Conservation (phyloP, 2,797 vertebrate genomes). For the Crossoptilon crossoptilon region DNA sequence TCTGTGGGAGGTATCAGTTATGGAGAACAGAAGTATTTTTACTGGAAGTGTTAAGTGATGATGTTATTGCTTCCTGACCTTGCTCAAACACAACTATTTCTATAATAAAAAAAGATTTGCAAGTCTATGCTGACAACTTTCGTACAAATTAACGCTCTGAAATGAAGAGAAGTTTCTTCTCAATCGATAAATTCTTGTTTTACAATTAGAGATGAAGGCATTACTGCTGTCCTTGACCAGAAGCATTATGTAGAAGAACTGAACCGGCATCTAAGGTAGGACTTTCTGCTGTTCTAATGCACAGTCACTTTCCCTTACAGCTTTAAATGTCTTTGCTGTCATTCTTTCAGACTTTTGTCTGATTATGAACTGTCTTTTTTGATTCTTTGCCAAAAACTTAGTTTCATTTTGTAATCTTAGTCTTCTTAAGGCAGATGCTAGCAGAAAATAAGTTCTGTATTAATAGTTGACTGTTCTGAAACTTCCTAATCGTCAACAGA, state of each 20-base stretch:
- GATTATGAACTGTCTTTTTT: neutral
- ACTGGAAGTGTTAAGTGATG: too few relatives aligned
- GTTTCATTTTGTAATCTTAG: neutral
- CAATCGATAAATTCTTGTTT: slow-evolving; percentile 37
- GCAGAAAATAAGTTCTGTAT: neutral
- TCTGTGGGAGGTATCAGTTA: too few relatives aligned
- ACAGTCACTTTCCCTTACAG: neutral
- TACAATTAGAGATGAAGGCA: slow-evolving; percentile 86
- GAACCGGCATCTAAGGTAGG: slow-evolving; percentile 92
- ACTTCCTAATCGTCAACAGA: neutral
- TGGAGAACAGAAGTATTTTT: too few relatives aligned
- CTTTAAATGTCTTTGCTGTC: neutral
- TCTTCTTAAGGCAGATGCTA: neutral
- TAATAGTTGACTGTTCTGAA: neutral
- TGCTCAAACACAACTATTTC: neutral
- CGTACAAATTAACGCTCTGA: neutral
- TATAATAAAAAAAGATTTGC: neutral
- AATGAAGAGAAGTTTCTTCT: neutral
- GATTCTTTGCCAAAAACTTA: neutral
- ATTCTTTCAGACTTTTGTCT: neutral
- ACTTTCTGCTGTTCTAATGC: neutral
- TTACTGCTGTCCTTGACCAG: slow-evolving; percentile 95
- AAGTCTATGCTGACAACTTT: neutral
- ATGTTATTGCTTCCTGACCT: neutral
- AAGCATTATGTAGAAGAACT: slow-evolving; percentile 99